phyloP scores from a whole-genome alignment of 1,140 invertebrate species.

The Plodia interpunctella region DNA sequence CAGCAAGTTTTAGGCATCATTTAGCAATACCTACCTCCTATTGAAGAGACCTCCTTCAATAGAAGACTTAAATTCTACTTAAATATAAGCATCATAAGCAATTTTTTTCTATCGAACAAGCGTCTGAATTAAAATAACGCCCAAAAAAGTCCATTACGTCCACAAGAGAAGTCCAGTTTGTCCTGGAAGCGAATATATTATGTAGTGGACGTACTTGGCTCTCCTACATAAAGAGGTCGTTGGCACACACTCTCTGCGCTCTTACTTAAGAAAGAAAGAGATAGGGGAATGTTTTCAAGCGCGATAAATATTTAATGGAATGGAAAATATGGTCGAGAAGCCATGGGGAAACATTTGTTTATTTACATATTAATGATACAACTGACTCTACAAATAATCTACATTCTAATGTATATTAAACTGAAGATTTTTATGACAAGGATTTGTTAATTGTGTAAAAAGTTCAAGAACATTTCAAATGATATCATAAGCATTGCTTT shows the following conservation, averaged over 20 bases:
- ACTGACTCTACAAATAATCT: background rate
- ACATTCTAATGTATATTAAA: background rate
- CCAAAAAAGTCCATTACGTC: background rate
- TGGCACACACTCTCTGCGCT: slow-evolving; percentile 21
- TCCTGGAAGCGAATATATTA: slow-evolving; percentile 41
- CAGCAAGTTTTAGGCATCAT: too few relatives aligned
- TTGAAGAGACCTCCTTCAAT: too few relatives aligned
- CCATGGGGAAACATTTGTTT: background rate
- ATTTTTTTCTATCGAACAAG: too few relatives aligned
- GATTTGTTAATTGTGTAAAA: too few relatives aligned
- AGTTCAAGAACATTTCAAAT: too few relatives aligned
- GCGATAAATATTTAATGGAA: slow-evolving; percentile 20
- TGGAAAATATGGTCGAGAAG: slow-evolving; percentile 11
- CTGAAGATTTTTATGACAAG: background rate
- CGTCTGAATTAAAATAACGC: background rate
- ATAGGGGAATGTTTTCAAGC: slow-evolving; percentile 17
- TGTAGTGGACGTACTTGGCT: slow-evolving; percentile 19
- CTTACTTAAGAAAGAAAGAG: slow-evolving; percentile 16
- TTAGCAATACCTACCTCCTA: too few relatives aligned
- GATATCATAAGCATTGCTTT: too few relatives aligned
- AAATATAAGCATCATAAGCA: too few relatives aligned
- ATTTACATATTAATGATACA: slow-evolving; percentile 18
- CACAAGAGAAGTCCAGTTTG: slow-evolving; percentile 20
- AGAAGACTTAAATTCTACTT: too few relatives aligned
- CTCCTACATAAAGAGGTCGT: slow-evolving; percentile 45